Percentiles rank a stretch among this genome's conserved stretches.
Conservation (phyloP, 2,113 vertebrate species). For the Pavo muticus region DNA sequence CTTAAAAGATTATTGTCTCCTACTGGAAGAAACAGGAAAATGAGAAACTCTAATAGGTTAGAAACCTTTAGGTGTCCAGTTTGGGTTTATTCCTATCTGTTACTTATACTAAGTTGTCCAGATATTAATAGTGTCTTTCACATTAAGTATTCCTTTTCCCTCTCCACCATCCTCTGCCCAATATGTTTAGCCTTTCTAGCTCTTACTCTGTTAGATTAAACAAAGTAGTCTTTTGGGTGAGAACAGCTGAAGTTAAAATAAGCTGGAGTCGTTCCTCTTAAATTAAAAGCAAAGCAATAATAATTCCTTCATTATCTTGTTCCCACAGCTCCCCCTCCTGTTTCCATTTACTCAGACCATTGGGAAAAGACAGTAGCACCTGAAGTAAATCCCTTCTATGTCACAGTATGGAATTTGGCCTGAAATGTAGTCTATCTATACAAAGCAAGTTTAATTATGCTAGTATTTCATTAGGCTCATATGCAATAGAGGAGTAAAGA, state of each 20-base stretch:
- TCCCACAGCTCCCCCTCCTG: slow-evolving; percentile 56
- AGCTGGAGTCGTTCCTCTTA: background rate
- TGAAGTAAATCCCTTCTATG: background rate
- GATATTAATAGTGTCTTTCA: background rate
- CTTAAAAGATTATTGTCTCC: background rate
- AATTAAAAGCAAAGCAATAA: background rate
- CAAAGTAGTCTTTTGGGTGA: background rate
- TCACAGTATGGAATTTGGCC: background rate
- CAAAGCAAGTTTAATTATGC: background rate
- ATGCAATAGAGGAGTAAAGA: background rate
- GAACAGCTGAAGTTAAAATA: background rate
- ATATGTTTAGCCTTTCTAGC: background rate
- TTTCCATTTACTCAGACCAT: background rate
- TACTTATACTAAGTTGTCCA: background rate
- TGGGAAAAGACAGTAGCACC: background rate
- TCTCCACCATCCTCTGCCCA: background rate
- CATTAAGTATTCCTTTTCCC: background rate
- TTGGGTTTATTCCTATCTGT: background rate
- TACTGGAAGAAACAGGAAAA: background rate
- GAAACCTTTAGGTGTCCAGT: background rate
- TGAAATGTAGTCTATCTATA: background rate
- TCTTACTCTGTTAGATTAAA: background rate
- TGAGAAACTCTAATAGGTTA: background rate
- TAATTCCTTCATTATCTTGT: background rate
- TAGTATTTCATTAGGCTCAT: background rate